These are phyloP conservation scores for Apotomis betuletana DNA, from an alignment of 2,888 invertebrate genomes.

Conservation along the genomic window DNA sequence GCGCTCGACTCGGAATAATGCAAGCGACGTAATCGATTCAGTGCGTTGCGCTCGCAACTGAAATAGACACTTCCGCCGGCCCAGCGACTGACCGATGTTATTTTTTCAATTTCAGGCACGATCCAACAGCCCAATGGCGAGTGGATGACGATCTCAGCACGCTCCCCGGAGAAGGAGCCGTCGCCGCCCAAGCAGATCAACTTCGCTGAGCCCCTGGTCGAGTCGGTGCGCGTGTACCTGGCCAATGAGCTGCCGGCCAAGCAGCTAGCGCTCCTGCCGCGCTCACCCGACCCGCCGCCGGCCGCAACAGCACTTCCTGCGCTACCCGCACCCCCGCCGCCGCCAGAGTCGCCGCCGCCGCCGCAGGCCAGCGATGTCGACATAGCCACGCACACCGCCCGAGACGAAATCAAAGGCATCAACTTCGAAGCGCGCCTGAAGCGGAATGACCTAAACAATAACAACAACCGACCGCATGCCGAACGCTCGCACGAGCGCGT, in stretches of 20 bases:
- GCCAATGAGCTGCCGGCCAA: slow-evolving; percentile 72
- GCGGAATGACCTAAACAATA: slow-evolving; percentile 82
- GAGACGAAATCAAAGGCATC: slow-evolving; percentile 76
- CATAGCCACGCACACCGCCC: slow-evolving; percentile 71
- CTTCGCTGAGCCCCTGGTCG: slow-evolving; percentile 77
- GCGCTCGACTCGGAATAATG: slow-evolving; percentile 35
- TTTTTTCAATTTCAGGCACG: slow-evolving; percentile 70
- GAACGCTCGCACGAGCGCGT: slow-evolving; percentile 42
- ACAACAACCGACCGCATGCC: slow-evolving; percentile 64
- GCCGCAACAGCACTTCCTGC: slow-evolving; percentile 42
- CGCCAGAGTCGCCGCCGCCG: slow-evolving; percentile 45
- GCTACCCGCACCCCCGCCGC: slow-evolving; percentile 45
- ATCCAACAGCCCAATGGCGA: slow-evolving; percentile 74
- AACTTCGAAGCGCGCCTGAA: slow-evolving; percentile 75
- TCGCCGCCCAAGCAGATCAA: slow-evolving; percentile 72
- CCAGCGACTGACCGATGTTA: slow-evolving; percentile 20
- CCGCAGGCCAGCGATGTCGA: slow-evolving; percentile 70
- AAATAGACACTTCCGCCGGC: slow-evolving; percentile 7
- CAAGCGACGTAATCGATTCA: slow-evolving; percentile 31
- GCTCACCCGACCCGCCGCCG: slow-evolving; percentile 41
- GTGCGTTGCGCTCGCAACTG: slow-evolving; percentile 13
- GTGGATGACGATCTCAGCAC: slow-evolving; percentile 81
- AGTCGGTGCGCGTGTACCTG: slow-evolving; percentile 78
- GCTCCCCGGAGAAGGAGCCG: slow-evolving; percentile 73
- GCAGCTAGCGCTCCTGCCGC: slow-evolving; percentile 58